These are phyloP conservation scores for Teinopalpus imperialis DNA, from an alignment of 2,888 invertebrate species.

Conservation along the genomic window DNA sequence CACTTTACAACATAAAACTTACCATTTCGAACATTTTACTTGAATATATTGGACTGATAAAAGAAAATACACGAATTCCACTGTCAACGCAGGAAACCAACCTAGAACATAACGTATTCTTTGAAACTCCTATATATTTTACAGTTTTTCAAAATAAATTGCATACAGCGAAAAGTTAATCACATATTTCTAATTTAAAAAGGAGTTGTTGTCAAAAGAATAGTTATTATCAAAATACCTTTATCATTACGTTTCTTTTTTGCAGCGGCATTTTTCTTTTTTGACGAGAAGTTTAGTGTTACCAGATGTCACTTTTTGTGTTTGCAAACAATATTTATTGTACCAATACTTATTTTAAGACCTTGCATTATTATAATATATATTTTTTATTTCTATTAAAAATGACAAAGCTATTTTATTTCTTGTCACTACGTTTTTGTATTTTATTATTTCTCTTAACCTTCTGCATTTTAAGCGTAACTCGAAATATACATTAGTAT, in stretches of 20 bases:
- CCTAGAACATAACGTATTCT: conserved; percentile 73
- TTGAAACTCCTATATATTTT: conserved; percentile 35
- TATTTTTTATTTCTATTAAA: no score
- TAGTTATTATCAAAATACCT: conserved; percentile 74
- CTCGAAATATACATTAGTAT: no score
- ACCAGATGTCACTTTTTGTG: conserved; percentile 33
- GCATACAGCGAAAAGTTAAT: conserved; percentile 7
- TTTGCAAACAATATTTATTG: not conserved
- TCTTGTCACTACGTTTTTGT: no score
- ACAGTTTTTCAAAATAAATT: conserved; percentile 21
- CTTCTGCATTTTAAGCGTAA: no score
- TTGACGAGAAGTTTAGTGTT: conserved; percentile 57
- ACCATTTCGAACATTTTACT: conserved; percentile 78
- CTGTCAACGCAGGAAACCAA: conserved; percentile 81
- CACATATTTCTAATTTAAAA: conserved; percentile 23
- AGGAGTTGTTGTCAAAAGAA: conserved; percentile 40
- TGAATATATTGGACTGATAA: conserved; percentile 50
- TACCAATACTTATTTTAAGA: no score
- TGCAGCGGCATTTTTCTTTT: conserved; percentile 82
- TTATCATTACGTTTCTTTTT: conserved; percentile 79
- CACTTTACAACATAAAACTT: conserved; percentile 34
- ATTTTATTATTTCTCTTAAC: no score
- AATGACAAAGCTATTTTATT: no score
- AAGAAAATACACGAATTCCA: conserved; percentile 73
- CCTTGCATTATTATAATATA: no score